Conservation (phyloP, 2,888 invertebrate species). For the Latrodectus hesperus region DNA sequence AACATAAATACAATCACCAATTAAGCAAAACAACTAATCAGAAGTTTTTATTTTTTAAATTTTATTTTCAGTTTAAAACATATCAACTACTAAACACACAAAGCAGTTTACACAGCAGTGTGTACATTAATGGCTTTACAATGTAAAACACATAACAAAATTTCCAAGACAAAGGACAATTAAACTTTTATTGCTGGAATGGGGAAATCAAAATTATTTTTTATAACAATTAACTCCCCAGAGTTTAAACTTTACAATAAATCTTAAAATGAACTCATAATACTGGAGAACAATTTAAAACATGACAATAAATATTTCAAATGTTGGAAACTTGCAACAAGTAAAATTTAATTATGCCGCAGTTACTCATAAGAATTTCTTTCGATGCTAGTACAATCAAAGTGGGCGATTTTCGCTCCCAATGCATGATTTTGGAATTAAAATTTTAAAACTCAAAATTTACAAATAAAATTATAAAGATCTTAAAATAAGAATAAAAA, state of each 20-base stretch:
- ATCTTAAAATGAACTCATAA: conserved; percentile 32
- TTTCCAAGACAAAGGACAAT: conserved; percentile 30
- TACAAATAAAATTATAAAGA: too few species aligned
- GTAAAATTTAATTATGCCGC: conserved; percentile 17
- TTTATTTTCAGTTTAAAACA: conserved; percentile 62
- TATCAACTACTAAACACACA: conserved; percentile 66
- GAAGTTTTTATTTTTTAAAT: conserved; percentile 44
- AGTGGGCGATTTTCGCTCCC: too few species aligned
- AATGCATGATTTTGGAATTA: too few species aligned
- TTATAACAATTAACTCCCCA: conserved; percentile 9
- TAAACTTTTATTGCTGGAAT: conserved; percentile 55
- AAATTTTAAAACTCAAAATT: too few species aligned
- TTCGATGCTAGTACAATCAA: conserved; percentile 22
- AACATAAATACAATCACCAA: too few species aligned
- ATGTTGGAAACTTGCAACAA: conserved; percentile 12
- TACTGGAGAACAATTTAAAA: conserved; percentile 33
- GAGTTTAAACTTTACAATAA: neutral
- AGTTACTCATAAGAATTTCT: conserved; percentile 15
- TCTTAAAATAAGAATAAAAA: too few species aligned
- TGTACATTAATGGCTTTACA: conserved; percentile 67
- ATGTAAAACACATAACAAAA: conserved; percentile 56
- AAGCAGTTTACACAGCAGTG: conserved; percentile 67
- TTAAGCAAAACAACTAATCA: conserved; percentile 19
- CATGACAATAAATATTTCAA: conserved; percentile 9
- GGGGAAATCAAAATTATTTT: conserved; percentile 22